These are phyloP conservation scores for Mesitornis unicolor DNA, from an alignment of 2,113 vertebrate genomes.

Conservation along the genomic window DNA sequence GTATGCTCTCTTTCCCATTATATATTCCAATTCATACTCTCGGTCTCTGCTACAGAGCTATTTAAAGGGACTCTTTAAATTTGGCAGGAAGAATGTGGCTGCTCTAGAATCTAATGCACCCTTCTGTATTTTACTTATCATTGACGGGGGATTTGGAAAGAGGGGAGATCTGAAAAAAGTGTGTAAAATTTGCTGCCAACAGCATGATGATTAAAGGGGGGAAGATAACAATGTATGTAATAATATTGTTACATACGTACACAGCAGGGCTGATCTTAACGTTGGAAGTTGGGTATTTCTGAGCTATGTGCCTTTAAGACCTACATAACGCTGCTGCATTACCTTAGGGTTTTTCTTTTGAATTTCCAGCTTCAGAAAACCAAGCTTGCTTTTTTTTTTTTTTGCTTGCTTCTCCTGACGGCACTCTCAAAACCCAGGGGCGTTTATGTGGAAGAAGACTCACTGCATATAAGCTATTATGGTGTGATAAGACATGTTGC, in stretches of 20 bases:
- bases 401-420: background rate
- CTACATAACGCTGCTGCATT: conserved; percentile 10
- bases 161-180: background rate
- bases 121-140: background rate
- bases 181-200: background rate
- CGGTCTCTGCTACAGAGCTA: background rate
- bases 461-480: background rate
- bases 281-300: background rate
- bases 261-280: background rate
- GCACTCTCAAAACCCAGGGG: background rate
- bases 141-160: background rate
- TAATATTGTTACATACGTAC: conserved; percentile 22
- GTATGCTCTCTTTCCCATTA: background rate
- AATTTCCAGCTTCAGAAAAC: conserved; percentile 41
- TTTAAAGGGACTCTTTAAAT: background rate
- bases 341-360: conserved; percentile 39
- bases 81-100: background rate
- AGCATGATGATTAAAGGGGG: conserved; percentile 6
- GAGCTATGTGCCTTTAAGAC: conserved; percentile 54
- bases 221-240: background rate
- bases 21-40: background rate
- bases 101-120: background rate
- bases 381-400: background rate
- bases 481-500: background rate
- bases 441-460: conserved; percentile 2